Percentiles rank a stretch among this genome's conserved stretches.
Conservation (phyloP, 1,140 invertebrate species). For the Apis cerana region DNA sequence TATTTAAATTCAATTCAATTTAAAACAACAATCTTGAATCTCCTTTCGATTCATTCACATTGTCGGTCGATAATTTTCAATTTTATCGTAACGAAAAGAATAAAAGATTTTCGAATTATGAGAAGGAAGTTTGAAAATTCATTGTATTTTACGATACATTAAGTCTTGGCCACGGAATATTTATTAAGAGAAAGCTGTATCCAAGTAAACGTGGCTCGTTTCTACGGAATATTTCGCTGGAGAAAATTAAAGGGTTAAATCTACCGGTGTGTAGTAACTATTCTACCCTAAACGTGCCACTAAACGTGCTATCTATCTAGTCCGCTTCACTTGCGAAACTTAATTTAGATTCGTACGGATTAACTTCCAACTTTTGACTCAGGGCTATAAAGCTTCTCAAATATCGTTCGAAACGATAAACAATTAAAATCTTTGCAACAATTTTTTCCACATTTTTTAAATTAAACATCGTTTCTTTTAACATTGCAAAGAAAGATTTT, state of each 20-base stretch:
- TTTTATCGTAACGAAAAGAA: too few relatives aligned
- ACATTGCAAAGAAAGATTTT: too few relatives aligned
- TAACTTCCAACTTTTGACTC: conserved; percentile 49
- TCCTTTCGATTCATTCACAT: background rate
- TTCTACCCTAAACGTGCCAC: conserved; percentile 38
- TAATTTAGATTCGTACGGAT: conserved; percentile 50
- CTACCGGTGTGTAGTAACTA: conserved; percentile 5
- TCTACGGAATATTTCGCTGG: conserved; percentile 19
- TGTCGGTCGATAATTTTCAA: background rate
- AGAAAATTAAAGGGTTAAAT: conserved; percentile 46
- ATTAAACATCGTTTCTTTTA: too few relatives aligned
- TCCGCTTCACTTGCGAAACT: conserved; percentile 24
- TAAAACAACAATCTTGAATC: too few relatives aligned
- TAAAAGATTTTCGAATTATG: background rate
- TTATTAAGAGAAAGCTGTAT: background rate
- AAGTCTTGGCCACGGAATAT: background rate
- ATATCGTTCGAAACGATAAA: too few relatives aligned
- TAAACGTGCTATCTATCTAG: conserved; percentile 34
- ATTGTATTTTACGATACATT: too few relatives aligned
- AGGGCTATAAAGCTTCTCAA: too few relatives aligned
- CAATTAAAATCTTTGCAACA: background rate
- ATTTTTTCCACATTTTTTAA: too few relatives aligned
- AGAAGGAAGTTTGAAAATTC: background rate
- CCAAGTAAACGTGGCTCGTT: background rate
- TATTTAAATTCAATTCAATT: background rate